phyloP scores from a whole-genome alignment of 2,797 vertebrate genomes.

The Bovichtus variegatus region DNA sequence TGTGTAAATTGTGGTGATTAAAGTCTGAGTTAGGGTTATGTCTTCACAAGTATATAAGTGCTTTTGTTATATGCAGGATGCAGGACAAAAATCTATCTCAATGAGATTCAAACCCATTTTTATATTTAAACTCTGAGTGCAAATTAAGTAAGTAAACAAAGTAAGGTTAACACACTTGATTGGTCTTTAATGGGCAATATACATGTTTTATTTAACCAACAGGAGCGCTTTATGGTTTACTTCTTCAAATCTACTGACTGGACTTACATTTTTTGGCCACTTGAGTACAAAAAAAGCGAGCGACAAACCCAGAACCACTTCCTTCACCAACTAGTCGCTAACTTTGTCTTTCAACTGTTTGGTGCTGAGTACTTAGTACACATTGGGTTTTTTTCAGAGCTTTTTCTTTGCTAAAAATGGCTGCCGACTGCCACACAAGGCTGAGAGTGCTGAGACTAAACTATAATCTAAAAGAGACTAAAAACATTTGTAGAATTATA shows the following conservation, averaged over 20 bases:
- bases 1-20: not conserved
- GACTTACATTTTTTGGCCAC: no score
- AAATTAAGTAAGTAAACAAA: not conserved
- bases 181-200: not conserved
- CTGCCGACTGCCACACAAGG: not conserved
- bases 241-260: no score
- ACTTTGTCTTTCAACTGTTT: no score
- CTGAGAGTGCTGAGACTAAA: not conserved
- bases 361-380: not conserved
- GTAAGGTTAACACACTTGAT: not conserved
- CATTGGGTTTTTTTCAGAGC: not conserved
- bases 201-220: not conserved
- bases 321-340: not conserved
- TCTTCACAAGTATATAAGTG: not conserved
- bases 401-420: not conserved
- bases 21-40: not conserved
- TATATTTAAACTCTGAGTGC: not conserved
- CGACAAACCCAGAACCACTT: not conserved
- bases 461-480: not conserved
- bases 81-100: not conserved
- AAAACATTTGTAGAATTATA: not conserved
- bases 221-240: not conserved
- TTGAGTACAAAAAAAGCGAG: not conserved
- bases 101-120: not conserved
- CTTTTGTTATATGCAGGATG: not conserved